Conservation (phyloP, 2,797 vertebrate species). For the Anguilla obscura region DNA sequence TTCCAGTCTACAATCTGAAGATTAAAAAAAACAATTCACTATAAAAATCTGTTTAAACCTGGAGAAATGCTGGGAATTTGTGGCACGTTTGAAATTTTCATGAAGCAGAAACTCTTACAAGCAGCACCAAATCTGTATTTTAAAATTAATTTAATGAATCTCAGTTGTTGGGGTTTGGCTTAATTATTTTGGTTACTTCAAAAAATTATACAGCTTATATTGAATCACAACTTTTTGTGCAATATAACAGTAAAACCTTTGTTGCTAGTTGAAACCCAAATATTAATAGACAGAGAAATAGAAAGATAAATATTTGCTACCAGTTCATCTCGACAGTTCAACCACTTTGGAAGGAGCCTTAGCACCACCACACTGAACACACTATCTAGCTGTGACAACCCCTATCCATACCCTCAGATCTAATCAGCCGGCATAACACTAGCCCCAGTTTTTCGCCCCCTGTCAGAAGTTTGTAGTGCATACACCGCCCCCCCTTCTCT, state of each 20-base stretch:
- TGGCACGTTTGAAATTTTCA: not conserved
- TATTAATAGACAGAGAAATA: not conserved
- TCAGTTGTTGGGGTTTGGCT: not conserved
- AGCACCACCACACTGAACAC: not conserved
- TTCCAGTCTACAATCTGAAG: slow-evolving; percentile 5
- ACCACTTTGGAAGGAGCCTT: not conserved
- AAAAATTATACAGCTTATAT: not conserved
- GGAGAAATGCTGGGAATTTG: not conserved
- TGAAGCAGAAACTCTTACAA: not conserved
- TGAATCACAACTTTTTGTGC: not conserved
- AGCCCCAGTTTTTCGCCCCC: not conserved
- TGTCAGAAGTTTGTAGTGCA: not conserved
- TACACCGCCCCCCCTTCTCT: not conserved
- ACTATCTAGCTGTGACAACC: not conserved
- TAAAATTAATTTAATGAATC: not conserved
- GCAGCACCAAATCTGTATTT: not conserved
- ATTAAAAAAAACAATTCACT: not conserved
- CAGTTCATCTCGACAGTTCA: not conserved
- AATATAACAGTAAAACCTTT: not conserved
- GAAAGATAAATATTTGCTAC: not conserved
- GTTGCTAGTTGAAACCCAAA: too few species aligned
- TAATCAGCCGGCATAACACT: not conserved
- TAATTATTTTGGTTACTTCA: not conserved
- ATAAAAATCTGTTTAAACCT: not conserved
- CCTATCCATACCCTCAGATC: not conserved